phyloP scores from a whole-genome alignment of 2,797 vertebrate genomes.

The Channa striata region DNA sequence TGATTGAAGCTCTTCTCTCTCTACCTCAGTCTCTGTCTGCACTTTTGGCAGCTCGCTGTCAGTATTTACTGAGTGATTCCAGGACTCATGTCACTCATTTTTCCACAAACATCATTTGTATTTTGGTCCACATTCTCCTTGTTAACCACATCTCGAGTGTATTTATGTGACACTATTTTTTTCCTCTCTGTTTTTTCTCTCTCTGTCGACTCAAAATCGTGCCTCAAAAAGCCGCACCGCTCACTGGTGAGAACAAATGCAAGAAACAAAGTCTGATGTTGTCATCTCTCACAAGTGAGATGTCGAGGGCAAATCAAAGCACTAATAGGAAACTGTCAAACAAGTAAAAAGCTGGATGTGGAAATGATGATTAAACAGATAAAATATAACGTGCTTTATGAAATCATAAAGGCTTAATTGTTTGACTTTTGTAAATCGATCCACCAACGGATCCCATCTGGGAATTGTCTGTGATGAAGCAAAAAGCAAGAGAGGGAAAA shows the following conservation, averaged over 20 bases:
- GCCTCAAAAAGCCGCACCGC: background rate
- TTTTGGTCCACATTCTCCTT: background rate
- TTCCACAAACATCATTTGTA: background rate
- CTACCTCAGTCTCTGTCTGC: conserved; percentile 16
- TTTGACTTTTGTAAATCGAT: background rate
- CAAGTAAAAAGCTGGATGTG: background rate
- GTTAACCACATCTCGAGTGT: background rate
- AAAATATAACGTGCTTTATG: background rate
- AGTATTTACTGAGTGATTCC: conserved; percentile 27
- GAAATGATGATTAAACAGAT: background rate
- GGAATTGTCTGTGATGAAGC: background rate
- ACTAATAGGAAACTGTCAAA: background rate
- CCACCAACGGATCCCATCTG: background rate
- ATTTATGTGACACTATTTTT: background rate
- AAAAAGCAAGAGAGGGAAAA: background rate
- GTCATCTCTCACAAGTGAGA: background rate
- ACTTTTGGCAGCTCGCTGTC: conserved; percentile 22
- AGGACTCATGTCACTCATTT: conserved; percentile 4
- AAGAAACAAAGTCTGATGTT: background rate
- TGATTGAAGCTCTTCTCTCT: conserved; percentile 19
- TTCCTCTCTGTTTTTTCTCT: background rate
- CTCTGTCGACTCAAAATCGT: too few species aligned
- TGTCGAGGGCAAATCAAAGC: background rate
- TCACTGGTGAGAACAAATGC: background rate
- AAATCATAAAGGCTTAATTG: background rate